Evolutionary conservation across 2,888 invertebrate species (phyloP).

Genomic region (Aphodius granarius): DNA sequence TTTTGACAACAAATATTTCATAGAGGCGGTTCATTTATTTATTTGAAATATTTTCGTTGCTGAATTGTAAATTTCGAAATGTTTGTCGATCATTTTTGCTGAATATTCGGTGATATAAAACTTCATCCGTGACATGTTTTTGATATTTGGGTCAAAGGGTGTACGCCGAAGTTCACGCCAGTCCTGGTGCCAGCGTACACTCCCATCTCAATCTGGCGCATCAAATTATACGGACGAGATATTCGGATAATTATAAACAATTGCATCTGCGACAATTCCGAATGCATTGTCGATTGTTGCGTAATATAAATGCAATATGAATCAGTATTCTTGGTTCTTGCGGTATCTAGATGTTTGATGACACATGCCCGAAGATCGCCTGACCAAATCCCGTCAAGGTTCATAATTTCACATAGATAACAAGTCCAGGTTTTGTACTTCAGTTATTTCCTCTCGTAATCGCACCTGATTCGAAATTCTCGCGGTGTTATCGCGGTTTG

Average conservation of each 20-base stretch:
- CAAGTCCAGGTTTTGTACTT: too few species aligned
- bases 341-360: too few species aligned
- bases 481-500: neutral
- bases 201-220: neutral
- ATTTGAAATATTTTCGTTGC: neutral
- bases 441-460: too few species aligned
- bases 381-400: too few species aligned
- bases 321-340: too few species aligned
- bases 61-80: neutral
- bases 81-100: neutral
- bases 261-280: too few species aligned
- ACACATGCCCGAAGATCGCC: too few species aligned
- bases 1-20: neutral
- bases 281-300: too few species aligned
- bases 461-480: neutral
- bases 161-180: neutral
- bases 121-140: neutral
- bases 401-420: too few species aligned
- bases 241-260: neutral
- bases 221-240: neutral
- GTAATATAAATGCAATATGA: too few species aligned
- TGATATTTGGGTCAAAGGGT: neutral
- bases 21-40: neutral
- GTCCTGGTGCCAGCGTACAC: neutral
- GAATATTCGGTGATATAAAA: neutral